Base-by-base conservation (phyloP, 2,888 invertebrate genomes). In the Chironomus tentans region DNA sequence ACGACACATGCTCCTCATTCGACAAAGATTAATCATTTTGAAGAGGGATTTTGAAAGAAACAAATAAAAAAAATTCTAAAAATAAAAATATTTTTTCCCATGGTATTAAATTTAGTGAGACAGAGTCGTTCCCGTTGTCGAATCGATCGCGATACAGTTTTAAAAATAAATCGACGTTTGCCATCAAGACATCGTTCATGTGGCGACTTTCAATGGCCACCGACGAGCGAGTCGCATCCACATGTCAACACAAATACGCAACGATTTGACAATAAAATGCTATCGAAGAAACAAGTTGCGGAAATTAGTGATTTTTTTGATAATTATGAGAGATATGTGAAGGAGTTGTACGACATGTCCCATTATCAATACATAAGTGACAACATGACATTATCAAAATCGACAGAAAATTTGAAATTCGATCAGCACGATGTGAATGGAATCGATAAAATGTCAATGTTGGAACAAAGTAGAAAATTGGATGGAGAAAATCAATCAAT, bases 161-260 rank as follows among this genome's bases (percentile, higher is more conserved):
- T 84, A 77, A 82, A 82, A 79, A 84, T 84, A 79, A 84, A 84
- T 79, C 83, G 84, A 2, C 77, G 82, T 77, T 13, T n/a, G n/a
- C n/a, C 50, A 24, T 82, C 84, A 2, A 62, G 73, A 28, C 56
- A 65, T 68, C 74, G 65, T 12, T 68, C 68, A 7, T 65, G 46
- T 28, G 13, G n/a, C 7, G 21, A 47, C 21, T 74, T 48, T 48
- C 74, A 24, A 47, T 74, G 48, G 65, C 71, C 71, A 24, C 71
- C 71, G 13, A 68, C 46, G 69, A 71, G 38, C 12, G 38, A 72
- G 22, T 46, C 77, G 15, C 65, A 62, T 21, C 22, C 74, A 10
- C 68, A 68, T 21, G 68, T 74, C 47, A 74, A 74, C n/a, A 68
- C 65, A 21, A 74, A 65, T 48, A 68, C 74, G 21, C 74, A 74